Conservation (phyloP, 2,888 invertebrate genomes). For the Nemapogon koenigi region DNA sequence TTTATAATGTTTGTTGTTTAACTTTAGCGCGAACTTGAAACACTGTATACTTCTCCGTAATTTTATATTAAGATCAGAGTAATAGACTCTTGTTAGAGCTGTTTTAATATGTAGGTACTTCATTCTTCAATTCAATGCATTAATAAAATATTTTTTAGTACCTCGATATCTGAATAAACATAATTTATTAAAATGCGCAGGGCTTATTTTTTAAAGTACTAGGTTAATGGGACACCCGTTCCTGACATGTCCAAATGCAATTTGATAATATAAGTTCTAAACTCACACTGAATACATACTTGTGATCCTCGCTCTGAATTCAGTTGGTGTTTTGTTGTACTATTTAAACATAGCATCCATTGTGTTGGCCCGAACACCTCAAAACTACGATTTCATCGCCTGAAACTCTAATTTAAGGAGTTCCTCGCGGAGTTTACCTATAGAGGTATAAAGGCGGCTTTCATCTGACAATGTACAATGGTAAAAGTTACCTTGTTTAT, state of each 20-base stretch:
- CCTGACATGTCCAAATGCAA: no score
- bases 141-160: neutral
- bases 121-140: neutral
- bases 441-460: constrained; percentile 8
- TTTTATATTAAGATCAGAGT: neutral
- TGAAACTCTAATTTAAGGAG: constrained; percentile 10
- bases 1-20: constrained; percentile 12
- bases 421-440: constrained; percentile 6
- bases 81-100: neutral
- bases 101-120: neutral
- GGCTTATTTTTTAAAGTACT: no score
- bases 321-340: constrained; percentile 7
- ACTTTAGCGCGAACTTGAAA: constrained; percentile 9
- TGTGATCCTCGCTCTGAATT: constrained; percentile 8
- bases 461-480: constrained; percentile 30
- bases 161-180: neutral
- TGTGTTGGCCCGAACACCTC: constrained; percentile 8
- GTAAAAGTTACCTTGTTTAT: constrained; percentile 51
- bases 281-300: neutral
- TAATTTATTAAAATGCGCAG: neutral
- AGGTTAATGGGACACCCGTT: no score
- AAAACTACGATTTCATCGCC: constrained; percentile 11
- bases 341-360: constrained; percentile 8
- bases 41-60: neutral
- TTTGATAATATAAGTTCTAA: no score